Evolutionary conservation across 2,888 invertebrate genomes (phyloP), one percentile per base, ranked within the genome.

Genomic region (Acholoe squamosa): DNA sequence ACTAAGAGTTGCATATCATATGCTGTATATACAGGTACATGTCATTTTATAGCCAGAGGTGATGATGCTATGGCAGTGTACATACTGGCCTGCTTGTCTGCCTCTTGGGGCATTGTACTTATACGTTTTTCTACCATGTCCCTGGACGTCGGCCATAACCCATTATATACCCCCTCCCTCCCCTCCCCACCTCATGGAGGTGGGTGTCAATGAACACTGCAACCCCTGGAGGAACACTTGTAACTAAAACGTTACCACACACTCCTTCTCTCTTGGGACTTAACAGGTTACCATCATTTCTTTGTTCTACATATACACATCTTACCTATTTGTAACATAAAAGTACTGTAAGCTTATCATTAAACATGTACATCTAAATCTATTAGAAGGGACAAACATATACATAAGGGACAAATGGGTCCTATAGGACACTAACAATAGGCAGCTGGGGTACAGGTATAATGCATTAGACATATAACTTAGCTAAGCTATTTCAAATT

Each of bases 171-270:
- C 71, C 28, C 71, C 28, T 12, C 67, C 67, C n/a, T 14, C 71
- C 31, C 25, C 5, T n/a, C 28, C 28, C 71, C 61, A 61, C 61
- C 61, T 61, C 14, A 3, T 61, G 61, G 61, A 61, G 61, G 61
- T n/a, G 61, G 14, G 61, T 19, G 61, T 61, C 61, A 61, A 43
- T 43, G 61, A 61, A 61, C 61, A 61, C 61, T 61, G 61, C 1
- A n/a, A 19, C 3, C 61, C 61, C 19, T 61, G 22, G 61, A 61
- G 61, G 61, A 14, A n/a, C 28, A 71, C 28, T 28, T 71, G 71
- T 71, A 71, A 71, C 71, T 71, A 71, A 71, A 71, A 71, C 71
- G 71, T 71, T 71, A 71, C 71, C 71, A n/a, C 22, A 61, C 43
- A 43, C 43, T 43, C 43, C 43, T n/a, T n/a, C n/a, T 43, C 43